Evolutionary conservation across 2,797 vertebrate genomes (phyloP).

Genomic region (Macroramphosus scolopax): DNA sequence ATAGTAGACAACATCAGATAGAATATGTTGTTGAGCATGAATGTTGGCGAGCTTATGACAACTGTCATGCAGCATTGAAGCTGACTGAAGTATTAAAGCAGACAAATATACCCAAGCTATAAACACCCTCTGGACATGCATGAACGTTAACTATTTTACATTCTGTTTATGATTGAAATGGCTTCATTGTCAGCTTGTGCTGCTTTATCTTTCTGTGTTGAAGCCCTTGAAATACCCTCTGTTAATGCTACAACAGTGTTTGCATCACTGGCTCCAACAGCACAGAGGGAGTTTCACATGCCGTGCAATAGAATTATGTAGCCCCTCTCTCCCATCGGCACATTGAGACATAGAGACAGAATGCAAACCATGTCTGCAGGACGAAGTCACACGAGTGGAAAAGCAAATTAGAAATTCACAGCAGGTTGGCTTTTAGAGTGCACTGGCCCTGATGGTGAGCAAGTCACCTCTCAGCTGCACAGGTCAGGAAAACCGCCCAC

Average conservation of each 20-base stretch:
- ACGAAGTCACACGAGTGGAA: conserved; percentile 52
- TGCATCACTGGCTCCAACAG: conserved; percentile 58
- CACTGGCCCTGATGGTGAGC: conserved; percentile 46
- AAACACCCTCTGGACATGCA: conserved; percentile 29
- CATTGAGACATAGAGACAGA: conserved; percentile 41
- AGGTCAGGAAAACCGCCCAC: conserved; percentile 64
- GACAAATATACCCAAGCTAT: conserved; percentile 1
- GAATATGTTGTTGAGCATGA: no score
- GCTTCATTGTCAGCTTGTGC: conserved; percentile 38
- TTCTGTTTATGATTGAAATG: conserved; percentile 16
- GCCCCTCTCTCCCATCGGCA: conserved; percentile 45
- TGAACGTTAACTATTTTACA: conserved; percentile 29
- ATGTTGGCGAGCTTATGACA: conserved; percentile 8
- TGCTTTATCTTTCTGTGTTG: conserved; percentile 41
- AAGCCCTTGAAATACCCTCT: conserved; percentile 75
- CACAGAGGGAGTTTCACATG: conserved; percentile 63
- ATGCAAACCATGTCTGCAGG: conserved; percentile 51
- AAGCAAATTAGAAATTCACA: conserved; percentile 71
- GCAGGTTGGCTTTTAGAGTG: conserved; percentile 60
- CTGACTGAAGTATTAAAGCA: conserved; percentile 1
- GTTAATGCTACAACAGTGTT: conserved; percentile 46
- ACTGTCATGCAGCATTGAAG: conserved; percentile 21
- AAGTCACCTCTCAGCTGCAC: conserved; percentile 63
- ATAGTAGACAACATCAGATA: no score
- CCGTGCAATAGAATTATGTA: conserved; percentile 55